Percentiles rank a stretch among this genome's conserved stretches.
These are phyloP conservation scores for Eupeodes luniger DNA, from an alignment of 2,888 invertebrate species.

Conservation along the genomic window DNA sequence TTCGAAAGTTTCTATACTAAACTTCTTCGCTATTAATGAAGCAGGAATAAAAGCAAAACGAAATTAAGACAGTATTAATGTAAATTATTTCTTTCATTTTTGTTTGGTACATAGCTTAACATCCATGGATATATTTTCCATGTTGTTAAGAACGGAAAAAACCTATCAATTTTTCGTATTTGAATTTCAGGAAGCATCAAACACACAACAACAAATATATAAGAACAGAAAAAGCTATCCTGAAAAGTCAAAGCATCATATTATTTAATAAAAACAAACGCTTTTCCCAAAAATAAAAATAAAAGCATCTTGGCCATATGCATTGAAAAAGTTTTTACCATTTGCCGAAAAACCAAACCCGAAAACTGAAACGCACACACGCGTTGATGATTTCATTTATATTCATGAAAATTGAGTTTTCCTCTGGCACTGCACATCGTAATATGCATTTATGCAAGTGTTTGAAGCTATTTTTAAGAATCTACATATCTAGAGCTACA, in stretches of 20 bases:
- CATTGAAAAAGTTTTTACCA: constrained; percentile 67
- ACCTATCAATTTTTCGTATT: too few relatives aligned
- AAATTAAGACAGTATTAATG: too few relatives aligned
- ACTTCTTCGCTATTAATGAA: too few relatives aligned
- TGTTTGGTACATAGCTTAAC: too few relatives aligned
- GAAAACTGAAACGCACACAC: constrained; percentile 35
- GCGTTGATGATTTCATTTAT: constrained; percentile 71
- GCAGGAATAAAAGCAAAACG: too few relatives aligned
- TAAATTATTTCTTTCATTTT: too few relatives aligned
- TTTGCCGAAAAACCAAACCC: constrained; percentile 20
- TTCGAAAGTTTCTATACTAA: too few relatives aligned
- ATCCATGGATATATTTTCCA: too few relatives aligned
- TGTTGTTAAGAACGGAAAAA: neutral
- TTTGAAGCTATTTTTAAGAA: constrained; percentile 47
- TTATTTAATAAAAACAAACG: constrained; percentile 20
- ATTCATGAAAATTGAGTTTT: constrained; percentile 72
- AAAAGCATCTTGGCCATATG: constrained; percentile 61
- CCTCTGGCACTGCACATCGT: constrained; percentile 6
- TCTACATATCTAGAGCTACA: neutral
- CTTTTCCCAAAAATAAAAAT: constrained; percentile 28
- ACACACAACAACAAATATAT: neutral
- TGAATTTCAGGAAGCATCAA: constrained; percentile 11
- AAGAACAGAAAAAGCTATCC: constrained; percentile 35
- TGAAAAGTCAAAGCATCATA: constrained; percentile 60
- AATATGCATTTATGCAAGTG: constrained; percentile 70